Conservation (phyloP, 2,888 invertebrate genomes). For the Dynastes maya region DNA sequence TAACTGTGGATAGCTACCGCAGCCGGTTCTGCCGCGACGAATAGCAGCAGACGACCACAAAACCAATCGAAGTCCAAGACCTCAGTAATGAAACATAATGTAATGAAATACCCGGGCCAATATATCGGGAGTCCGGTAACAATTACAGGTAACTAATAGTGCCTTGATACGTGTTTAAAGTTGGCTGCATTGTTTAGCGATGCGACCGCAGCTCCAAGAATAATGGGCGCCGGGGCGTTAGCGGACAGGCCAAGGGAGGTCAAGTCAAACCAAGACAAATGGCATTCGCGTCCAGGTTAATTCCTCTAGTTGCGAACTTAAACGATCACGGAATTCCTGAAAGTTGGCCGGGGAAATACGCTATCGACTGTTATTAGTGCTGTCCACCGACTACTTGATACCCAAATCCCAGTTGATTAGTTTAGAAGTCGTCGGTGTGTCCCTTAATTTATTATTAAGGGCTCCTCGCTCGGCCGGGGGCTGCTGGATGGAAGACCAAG, state of each 20-base stretch:
- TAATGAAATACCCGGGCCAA: slow-evolving; percentile 67
- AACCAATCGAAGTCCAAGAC: slow-evolving; percentile 65
- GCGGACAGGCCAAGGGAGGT: slow-evolving; percentile 57
- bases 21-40: slow-evolving; percentile 35
- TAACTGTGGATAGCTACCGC: slow-evolving; percentile 27
- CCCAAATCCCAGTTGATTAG: slow-evolving; percentile 58
- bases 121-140: slow-evolving; percentile 64
- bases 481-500: slow-evolving; percentile 47
- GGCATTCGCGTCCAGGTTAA: slow-evolving; percentile 70
- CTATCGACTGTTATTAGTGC: slow-evolving; percentile 56
- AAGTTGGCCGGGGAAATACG: slow-evolving; percentile 59
- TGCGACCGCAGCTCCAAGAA: slow-evolving; percentile 69
- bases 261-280: slow-evolving; percentile 71
- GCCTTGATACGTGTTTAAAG: slow-evolving; percentile 69
- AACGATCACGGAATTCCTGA: slow-evolving; percentile 68
- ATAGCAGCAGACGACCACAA: slow-evolving; percentile 47
- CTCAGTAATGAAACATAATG: slow-evolving; percentile 65
- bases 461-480: slow-evolving; percentile 31
- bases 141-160: slow-evolving; percentile 70
- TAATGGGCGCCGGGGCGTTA: slow-evolving; percentile 64
- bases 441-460: slow-evolving; percentile 51
- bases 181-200: slow-evolving; percentile 70
- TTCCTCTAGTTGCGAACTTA: slow-evolving; percentile 68
- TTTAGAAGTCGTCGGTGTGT: slow-evolving; percentile 53
- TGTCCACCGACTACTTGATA: slow-evolving; percentile 57